phyloP scores from a whole-genome alignment of 2,888 invertebrate genomes.

The Microplitis deprimator region DNA sequence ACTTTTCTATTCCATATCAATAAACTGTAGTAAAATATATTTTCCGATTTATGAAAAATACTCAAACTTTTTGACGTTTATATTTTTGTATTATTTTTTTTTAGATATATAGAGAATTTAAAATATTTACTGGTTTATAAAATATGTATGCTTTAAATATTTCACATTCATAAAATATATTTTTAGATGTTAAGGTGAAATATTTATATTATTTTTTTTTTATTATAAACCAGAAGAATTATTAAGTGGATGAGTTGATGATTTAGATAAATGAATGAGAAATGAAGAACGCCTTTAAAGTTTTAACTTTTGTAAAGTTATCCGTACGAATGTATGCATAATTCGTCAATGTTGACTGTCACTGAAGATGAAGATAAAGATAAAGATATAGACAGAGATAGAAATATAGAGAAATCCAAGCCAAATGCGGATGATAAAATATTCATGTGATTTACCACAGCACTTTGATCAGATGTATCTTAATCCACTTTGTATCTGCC shows the following conservation, averaged over 20 bases:
- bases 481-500: background rate
- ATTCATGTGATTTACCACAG: slow-evolving; percentile 39
- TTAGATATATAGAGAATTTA: background rate
- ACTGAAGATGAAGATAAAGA: background rate
- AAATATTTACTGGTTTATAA: background rate
- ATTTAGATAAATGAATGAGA: slow-evolving; percentile 1
- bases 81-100: background rate
- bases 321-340: slow-evolving; percentile 5
- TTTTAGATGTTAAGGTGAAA: background rate
- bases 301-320: background rate
- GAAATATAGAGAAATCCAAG: slow-evolving; percentile 18
- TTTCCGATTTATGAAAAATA: background rate
- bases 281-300: background rate
- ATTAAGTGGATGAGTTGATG: background rate
- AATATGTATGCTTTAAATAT: background rate
- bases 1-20: slow-evolving; percentile 5
- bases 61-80: background rate
- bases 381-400: background rate
- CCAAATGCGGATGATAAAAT: slow-evolving; percentile 41
- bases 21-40: background rate
- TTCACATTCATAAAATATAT: background rate
- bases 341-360: slow-evolving; percentile 27
- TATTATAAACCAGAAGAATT: background rate
- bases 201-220: background rate
- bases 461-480: background rate